Evolutionary conservation across 2,888 invertebrate species (phyloP).

Genomic region (Tryphoninae sp.): DNA sequence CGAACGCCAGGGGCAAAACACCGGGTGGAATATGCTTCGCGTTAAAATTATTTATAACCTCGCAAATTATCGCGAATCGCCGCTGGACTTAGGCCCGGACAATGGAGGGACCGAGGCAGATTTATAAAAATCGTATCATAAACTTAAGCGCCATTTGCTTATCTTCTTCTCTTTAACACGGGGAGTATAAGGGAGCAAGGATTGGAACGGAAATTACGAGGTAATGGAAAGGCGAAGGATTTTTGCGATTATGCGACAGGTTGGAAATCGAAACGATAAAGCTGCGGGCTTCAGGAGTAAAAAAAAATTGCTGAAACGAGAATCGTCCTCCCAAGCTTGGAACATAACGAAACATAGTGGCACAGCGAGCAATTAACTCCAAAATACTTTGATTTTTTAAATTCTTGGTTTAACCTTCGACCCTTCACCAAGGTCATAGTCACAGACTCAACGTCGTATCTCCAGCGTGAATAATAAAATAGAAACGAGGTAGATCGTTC

Average conservation of each 20-base stretch:
- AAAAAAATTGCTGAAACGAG: too few relatives aligned
- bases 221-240: background rate
- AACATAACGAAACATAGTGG: too few relatives aligned
- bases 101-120: constrained; percentile 46
- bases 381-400: too few relatives aligned
- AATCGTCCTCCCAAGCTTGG: too few relatives aligned
- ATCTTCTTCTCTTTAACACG: constrained; percentile 1
- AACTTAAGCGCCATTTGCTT: constrained; percentile 38
- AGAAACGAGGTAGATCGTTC: background rate
- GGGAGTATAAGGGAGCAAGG: constrained; percentile 5
- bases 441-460: background rate
- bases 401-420: too few relatives aligned
- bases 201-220: constrained; percentile 2
- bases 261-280: constrained; percentile 21
- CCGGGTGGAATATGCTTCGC: constrained; percentile 37
- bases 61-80: constrained; percentile 73
- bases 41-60: constrained; percentile 71
- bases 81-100: constrained; percentile 58
- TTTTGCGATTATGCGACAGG: constrained; percentile 37
- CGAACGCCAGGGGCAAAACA: constrained; percentile 35
- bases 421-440: too few relatives aligned
- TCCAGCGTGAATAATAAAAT: background rate
- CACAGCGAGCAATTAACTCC: too few relatives aligned
- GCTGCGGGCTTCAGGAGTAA: background rate
- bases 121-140: constrained; percentile 59